These are phyloP conservation scores for Agrilus biguttatus DNA, from an alignment of 2,888 invertebrate genomes.

Conservation along the genomic window DNA sequence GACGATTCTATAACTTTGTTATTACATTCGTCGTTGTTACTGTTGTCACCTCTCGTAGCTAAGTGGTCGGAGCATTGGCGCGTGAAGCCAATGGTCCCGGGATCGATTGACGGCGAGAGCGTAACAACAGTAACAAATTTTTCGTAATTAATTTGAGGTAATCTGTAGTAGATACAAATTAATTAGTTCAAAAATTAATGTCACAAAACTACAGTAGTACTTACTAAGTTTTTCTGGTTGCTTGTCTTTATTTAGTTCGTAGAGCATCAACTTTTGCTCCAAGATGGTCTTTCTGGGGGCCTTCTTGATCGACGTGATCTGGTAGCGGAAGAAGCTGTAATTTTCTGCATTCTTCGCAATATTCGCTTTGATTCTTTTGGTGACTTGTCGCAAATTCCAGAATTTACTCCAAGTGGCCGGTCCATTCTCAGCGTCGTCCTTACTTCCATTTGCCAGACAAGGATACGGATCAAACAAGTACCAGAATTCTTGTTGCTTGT, in stretches of 20 bases:
- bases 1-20: too few species aligned
- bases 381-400: constrained; percentile 26
- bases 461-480: constrained; percentile 49
- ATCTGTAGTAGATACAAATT: too few species aligned
- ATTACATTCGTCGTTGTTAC: too few species aligned
- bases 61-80: too few species aligned
- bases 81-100: too few species aligned
- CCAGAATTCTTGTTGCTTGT: constrained; percentile 37
- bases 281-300: constrained; percentile 37
- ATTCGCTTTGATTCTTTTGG: constrained; percentile 25
- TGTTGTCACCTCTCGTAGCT: too few species aligned
- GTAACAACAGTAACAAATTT: too few species aligned
- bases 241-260: constrained; percentile 25
- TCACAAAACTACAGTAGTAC: too few species aligned
- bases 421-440: constrained; percentile 5
- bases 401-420: constrained; percentile 37
- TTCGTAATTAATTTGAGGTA: too few species aligned
- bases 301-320: constrained; percentile 38
- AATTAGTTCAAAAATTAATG: too few species aligned
- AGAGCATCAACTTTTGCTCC: constrained; percentile 33
- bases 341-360: constrained; percentile 21
- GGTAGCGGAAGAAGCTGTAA: constrained; percentile 40
- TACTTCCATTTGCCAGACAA: constrained; percentile 3
- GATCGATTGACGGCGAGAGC: too few species aligned
- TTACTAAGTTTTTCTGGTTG: constrained; percentile 27